Evolutionary conservation across 2,113 vertebrate genomes (phyloP).

Genomic region (Melanostigma gelatinosum): DNA sequence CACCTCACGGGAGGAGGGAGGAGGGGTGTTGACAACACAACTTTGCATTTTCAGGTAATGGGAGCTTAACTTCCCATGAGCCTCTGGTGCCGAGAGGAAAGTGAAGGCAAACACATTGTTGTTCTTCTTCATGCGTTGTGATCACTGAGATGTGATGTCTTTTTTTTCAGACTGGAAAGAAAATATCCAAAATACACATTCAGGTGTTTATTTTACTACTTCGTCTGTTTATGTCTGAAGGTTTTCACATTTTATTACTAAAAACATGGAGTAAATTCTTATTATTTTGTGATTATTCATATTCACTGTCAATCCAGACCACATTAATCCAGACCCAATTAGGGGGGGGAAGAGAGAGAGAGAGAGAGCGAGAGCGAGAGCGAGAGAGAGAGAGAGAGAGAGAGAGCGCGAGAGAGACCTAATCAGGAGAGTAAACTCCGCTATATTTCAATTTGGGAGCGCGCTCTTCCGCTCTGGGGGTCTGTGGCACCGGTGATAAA

Average conservation of each 20-base stretch:
- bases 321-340: constrained; percentile 99
- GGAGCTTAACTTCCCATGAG: constrained; percentile 33
- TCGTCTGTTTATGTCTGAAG: too few relatives aligned
- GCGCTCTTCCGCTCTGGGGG: constrained; percentile 97
- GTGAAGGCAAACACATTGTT: background rate
- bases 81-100: background rate
- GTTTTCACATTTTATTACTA: too few relatives aligned
- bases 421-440: constrained; percentile 99
- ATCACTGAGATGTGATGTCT: too few relatives aligned
- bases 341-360: constrained; percentile 80
- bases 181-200: too few relatives aligned
- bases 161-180: too few relatives aligned
- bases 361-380: too few relatives aligned
- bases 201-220: too few relatives aligned
- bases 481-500: constrained; percentile 96
- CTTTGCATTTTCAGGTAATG: constrained; percentile 34
- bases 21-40: constrained; percentile 6
- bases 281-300: too few relatives aligned
- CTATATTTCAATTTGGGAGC: constrained; percentile 99
- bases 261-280: too few relatives aligned
- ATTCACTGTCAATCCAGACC: constrained; percentile 87
- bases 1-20: background rate
- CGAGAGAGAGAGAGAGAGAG: constrained; percentile 7
- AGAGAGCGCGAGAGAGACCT: constrained; percentile 63
- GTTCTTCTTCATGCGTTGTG: background rate